Base-by-base conservation (phyloP, 2,797 vertebrate species). In the Anguilla megastoma region DNA sequence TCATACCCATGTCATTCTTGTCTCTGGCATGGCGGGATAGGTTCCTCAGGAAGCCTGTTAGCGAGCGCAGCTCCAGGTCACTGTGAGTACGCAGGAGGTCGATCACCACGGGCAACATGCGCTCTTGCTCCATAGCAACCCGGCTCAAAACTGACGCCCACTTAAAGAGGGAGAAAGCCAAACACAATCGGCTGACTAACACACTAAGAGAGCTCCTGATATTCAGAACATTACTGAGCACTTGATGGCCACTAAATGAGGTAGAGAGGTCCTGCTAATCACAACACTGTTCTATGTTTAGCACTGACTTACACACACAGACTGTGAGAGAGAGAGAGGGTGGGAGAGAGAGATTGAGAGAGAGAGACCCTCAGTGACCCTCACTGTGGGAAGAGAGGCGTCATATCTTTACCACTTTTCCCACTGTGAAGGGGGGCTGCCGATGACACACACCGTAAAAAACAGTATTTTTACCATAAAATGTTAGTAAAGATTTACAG, bases 1-100 rank as follows among this genome's bases (percentile, higher is more conserved):
- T 96, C 97, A 96, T 86, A 99, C 99, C 96, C 96, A 99, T 96
- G 90, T 96, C 95, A 0, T 96, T 96, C 94, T 99, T 99, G 90
- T 99, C 96, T 52, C 79, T 94, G 48, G 96, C 92, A 0, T 99
- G 97, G 56, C 97, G 97, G 56, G 97, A 97, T 88, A 99, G 94
- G 93, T 98, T 99, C 71, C 98, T 96, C 90, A 99, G 95, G 85
- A 99, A 95, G 45, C 98, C 98, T 0, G 97, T 98, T 86, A 99
- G 92, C 0, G 98, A 97, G 83, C 97, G 97, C 89, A 98, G 95
- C 94, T 99, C 97, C 89, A 89, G 66, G 54, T 97, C 96, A 30
- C 92, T 97, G 0, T 93, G 94, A 0, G 96, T 97, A 1, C 94
- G 94, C 8, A 99, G 90, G 0, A 92, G 94, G 92, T 98, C 97